Percentiles rank a stretch among this genome's conserved stretches.
Conservation (phyloP, 2,113 vertebrate genomes). For the Gulo gulo region DNA sequence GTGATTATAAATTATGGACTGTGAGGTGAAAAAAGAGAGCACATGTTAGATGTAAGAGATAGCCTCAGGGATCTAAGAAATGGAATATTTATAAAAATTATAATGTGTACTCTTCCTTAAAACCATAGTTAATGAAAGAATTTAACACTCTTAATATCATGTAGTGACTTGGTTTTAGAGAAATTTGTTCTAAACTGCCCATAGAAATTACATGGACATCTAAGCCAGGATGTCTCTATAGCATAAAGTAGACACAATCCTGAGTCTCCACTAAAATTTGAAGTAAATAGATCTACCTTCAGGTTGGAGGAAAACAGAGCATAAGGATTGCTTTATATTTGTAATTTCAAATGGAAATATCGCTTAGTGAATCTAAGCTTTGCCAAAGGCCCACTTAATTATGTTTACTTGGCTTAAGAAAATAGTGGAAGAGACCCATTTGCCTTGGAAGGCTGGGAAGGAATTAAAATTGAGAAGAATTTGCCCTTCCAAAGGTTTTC, state of each 20-base stretch:
- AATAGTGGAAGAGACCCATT: constrained; percentile 34
- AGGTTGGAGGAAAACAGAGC: background rate
- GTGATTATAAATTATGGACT: background rate
- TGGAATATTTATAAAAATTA: constrained; percentile 7
- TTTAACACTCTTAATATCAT: background rate
- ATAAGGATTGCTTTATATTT: constrained; percentile 47
- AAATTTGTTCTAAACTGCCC: background rate
- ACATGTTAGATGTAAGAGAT: background rate
- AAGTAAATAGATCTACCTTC: background rate
- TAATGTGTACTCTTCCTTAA: background rate
- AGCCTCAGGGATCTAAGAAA: background rate
- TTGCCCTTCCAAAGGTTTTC: constrained; percentile 44
- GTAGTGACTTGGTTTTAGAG: background rate
- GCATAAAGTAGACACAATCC: background rate
- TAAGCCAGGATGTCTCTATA: background rate
- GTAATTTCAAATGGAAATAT: constrained; percentile 45
- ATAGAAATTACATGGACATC: background rate
- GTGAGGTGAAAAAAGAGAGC: background rate
- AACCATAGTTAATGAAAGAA: background rate
- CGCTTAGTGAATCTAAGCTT: constrained; percentile 43
- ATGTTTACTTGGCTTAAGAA: constrained; percentile 47
- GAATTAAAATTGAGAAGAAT: constrained; percentile 33
- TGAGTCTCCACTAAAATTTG: background rate
- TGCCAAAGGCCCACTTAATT: constrained; percentile 40
- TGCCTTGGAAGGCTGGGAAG: background rate